Evolutionary conservation across 2,888 invertebrate genomes (phyloP), one percentile per base, ranked within the genome.

Genomic region (Heliconius cydno): DNA sequence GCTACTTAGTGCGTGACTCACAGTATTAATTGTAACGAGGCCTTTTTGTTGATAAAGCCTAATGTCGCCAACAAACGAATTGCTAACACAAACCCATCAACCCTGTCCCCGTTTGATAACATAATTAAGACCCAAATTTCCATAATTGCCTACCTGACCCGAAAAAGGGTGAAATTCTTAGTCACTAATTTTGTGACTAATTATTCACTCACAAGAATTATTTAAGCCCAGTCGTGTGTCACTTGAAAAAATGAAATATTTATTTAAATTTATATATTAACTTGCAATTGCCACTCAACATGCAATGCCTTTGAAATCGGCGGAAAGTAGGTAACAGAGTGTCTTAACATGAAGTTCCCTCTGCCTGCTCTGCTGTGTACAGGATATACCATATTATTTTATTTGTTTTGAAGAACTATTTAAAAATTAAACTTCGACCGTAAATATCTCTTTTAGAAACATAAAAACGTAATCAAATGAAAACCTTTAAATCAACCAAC

Each of bases 21-120:
- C 78, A 84, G 85, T 86, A 81, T 85, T 88, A 85, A 85, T 63
- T 68, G 68, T 34, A 68, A 68, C 77, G 87, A 88, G 87, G 87
- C 85, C 85, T 84, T 70, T 84, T 84, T 86, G 85, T 87, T 89
- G 88, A 89, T 89, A 88, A 87, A 87, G 85, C 84, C 86, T 86
- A 83, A 86, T 86, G 87, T 84, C 80, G 85, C 84, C 82, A 82
- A 86, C 85, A 86, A 84, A 85, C 85, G 83, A 82, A 83, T 83
- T 81, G 85, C 86, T 80, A 81, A 79, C 77, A 78, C 76, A 72
- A 68, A 79, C 76, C 85, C 74, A 86, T 86, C 87, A 90, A 88
- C 91, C 90, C 87, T 89, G 91, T 86, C 89, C 91, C 88, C 88
- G 82, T 91, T 91, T 83, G 85, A 86, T 86, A 87, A 90, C 88